Percentiles rank a stretch among this genome's conserved stretches.
These are phyloP conservation scores for Myrmophylax atrothorax DNA, from an alignment of 2,113 vertebrate species.

Conservation along the genomic window DNA sequence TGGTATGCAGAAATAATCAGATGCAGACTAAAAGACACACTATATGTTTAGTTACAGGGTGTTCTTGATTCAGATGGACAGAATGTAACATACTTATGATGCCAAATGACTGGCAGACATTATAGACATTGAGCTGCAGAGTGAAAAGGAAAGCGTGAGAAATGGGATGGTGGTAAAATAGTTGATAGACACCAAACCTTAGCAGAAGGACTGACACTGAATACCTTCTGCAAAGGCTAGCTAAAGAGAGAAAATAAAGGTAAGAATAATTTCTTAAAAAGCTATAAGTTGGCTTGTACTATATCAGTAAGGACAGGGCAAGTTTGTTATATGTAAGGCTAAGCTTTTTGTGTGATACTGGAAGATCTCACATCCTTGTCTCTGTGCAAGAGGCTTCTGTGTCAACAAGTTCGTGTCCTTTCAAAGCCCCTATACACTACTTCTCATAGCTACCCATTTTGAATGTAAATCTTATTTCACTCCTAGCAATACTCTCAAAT, in stretches of 20 bases:
- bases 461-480: not conserved
- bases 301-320: not conserved
- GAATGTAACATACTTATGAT: not conserved
- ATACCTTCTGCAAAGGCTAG: not conserved
- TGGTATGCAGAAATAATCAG: slow-evolving; percentile 10
- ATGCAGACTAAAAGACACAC: not conserved
- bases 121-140: not conserved
- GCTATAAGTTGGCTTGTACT: not conserved
- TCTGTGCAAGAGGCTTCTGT: not conserved
- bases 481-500: not conserved
- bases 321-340: not conserved
- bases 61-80: slow-evolving; percentile 13
- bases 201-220: not conserved
- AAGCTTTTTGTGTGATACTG: not conserved
- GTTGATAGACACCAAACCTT: not conserved
- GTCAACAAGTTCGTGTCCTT: not conserved
- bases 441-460: not conserved
- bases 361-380: not conserved
- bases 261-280: not conserved
- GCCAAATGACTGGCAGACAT: not conserved
- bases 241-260: not conserved
- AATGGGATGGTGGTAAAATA: not conserved
- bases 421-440: fast-evolving
- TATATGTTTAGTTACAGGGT: slow-evolving; percentile 19
- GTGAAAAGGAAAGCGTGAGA: not conserved